phyloP scores from a whole-genome alignment of 1,140 invertebrate species.

The Kradibia gibbosae region DNA sequence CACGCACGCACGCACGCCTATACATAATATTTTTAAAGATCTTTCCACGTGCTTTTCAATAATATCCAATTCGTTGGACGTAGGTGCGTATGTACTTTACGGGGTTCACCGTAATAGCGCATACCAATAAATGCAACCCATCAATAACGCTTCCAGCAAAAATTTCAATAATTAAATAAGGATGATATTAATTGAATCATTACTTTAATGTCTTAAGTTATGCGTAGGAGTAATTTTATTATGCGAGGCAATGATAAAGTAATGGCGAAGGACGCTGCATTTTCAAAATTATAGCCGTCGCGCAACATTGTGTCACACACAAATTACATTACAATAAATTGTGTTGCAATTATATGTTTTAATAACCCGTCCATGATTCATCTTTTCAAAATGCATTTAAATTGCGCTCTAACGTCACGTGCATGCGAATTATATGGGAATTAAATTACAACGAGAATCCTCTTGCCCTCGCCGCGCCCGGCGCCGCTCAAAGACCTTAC shows the following conservation, averaged over 20 bases:
- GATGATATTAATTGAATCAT: background rate
- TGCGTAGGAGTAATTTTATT: background rate
- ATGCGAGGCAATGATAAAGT: slow-evolving; percentile 6
- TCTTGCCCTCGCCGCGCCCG: no score
- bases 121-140: background rate
- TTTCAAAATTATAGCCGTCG: slow-evolving; percentile 35
- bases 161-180: background rate
- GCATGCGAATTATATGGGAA: slow-evolving; percentile 27
- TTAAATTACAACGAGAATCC: slow-evolving; percentile 35
- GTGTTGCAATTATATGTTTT: slow-evolving; percentile 43
- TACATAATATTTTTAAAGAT: no score
- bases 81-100: background rate
- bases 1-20: no score
- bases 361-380: slow-evolving; percentile 24
- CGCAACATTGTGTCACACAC: slow-evolving; percentile 35
- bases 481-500: slow-evolving; percentile 10
- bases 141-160: background rate
- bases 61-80: background rate
- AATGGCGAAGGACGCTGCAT: background rate
- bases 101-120: background rate
- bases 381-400: slow-evolving; percentile 23
- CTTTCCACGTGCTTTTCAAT: no score
- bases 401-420: slow-evolving; percentile 10
- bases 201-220: background rate
- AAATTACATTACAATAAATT: slow-evolving; percentile 40